Base-by-base conservation (phyloP, 64 coral and sea anemone species). In the Cladopsammia gracilis region DNA sequence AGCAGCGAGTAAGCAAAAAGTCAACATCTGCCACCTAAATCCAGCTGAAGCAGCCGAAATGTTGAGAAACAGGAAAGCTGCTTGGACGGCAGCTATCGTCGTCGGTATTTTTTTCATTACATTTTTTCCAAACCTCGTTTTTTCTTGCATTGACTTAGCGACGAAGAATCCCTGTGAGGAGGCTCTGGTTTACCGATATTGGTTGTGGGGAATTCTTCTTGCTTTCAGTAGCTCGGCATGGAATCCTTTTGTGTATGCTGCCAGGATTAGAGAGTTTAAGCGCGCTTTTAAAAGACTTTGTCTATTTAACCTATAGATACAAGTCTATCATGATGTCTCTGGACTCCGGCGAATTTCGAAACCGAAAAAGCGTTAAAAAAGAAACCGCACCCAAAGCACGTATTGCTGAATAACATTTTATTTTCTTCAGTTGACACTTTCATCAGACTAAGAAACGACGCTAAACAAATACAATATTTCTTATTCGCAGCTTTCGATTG, bases 1-100 rank as follows among this genome's bases (percentile, higher is more conserved):
- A 46, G 64, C 65, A 4, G 94, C 89, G 4, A 88, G 64, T 73
- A 76, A 48, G 45, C 89, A 96, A 45, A 73, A 50, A 45, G 62
- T 52, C 15, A 84, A 62, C 7, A 96, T 96, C 46, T 45, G 74
- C 3, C 43, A 16, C 25, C 84, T 16, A 62, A 85, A 2, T 25
- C 5, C 22, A 44, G n/a, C 25, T 44, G 52, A 34, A 5, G 52
- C 44, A 6, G 58, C 25, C 20, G 88, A 90, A 66, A n/a, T 13
- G 48, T 5, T 66, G 19, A 59, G 88, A 52, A 68, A 79, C 53
- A n/a, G 19, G 45, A 90, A 79, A 19, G 43, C 75, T 12, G 46
- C 52, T 10, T 79, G 42, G 14, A 90, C 88, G 12, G 88, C 65
- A 7, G 60, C 74, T 51, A 16, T 90, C 13, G 22, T 90, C 10